Percentiles rank a stretch among this genome's conserved stretches.
Evolutionary conservation across 2,888 invertebrate genomes (phyloP).

Genomic region (Cheilosia grossa): DNA sequence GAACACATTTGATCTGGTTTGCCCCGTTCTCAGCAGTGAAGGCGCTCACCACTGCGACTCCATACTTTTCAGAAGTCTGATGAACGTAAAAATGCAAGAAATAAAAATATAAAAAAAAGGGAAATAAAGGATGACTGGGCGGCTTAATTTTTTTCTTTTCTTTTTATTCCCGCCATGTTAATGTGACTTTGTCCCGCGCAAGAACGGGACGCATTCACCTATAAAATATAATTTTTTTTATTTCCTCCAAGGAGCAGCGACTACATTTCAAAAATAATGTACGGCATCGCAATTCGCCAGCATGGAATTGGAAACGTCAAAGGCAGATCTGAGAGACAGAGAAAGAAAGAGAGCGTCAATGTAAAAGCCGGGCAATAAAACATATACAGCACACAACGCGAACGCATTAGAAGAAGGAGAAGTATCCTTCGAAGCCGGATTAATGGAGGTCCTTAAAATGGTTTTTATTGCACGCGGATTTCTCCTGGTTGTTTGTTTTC

Average conservation of each 20-base stretch:
- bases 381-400: conserved; percentile 47
- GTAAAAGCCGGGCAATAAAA: conserved; percentile 62
- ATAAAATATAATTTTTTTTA: conserved; percentile 58
- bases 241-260: conserved; percentile 49
- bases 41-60: not conserved
- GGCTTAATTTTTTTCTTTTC: conserved; percentile 56
- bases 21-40: conserved; percentile 35
- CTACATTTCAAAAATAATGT: conserved; percentile 54
- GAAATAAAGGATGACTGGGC: conserved; percentile 1
- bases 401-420: conserved; percentile 68
- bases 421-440: conserved; percentile 69
- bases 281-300: conserved; percentile 1
- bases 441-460: conserved; percentile 74
- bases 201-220: conserved; percentile 32
- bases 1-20: conserved; percentile 39
- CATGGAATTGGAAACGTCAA: conserved; percentile 7
- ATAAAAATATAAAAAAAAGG: conserved; percentile 25
- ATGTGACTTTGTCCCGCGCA: conserved; percentile 44
- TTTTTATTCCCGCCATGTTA: conserved; percentile 48
- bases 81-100: conserved; percentile 37
- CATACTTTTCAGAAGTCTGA: conserved; percentile 13
- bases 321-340: not conserved
- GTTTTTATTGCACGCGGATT: conserved; percentile 70
- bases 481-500: conserved; percentile 50
- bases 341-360: not conserved